Conservation (phyloP, 2,888 invertebrate genomes). For the Dynastes tityus region DNA sequence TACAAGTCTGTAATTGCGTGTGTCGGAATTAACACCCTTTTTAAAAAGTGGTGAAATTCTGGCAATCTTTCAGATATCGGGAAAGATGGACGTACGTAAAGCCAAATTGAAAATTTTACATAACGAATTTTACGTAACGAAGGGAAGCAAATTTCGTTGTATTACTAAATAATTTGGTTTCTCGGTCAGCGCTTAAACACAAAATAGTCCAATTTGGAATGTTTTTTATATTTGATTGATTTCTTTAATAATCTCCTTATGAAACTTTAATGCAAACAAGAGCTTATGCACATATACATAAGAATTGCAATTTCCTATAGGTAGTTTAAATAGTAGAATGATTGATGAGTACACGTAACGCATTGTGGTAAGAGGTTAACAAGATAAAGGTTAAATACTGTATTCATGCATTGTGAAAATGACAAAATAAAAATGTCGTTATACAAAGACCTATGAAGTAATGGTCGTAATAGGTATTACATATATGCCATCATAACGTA, state of each 20-base stretch:
- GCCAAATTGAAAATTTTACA: too few relatives aligned
- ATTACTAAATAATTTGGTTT: background rate
- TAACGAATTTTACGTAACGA: too few relatives aligned
- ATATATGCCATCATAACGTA: background rate
- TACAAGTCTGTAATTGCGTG: too few relatives aligned
- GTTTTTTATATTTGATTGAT: background rate
- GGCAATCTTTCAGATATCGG: too few relatives aligned
- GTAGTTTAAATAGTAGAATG: slow-evolving; percentile 16
- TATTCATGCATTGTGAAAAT: slow-evolving; percentile 35
- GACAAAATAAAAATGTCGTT: slow-evolving; percentile 20
- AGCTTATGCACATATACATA: background rate
- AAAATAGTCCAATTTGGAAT: slow-evolving; percentile 4
- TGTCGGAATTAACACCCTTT: too few relatives aligned
- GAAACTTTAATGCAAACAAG: background rate
- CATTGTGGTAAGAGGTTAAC: background rate
- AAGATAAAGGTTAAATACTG: slow-evolving; percentile 4
- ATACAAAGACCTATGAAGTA: slow-evolving; percentile 30
- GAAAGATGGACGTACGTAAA: too few relatives aligned
- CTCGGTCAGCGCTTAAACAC: background rate
- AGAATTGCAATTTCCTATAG: background rate
- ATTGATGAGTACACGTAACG: slow-evolving; percentile 25
- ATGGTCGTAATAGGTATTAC: slow-evolving; percentile 13
- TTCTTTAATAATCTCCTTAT: background rate
- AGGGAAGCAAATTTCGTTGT: background rate
- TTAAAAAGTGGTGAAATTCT: too few relatives aligned